phyloP scores from a whole-genome alignment of 2,888 invertebrate genomes.

The Macrosoma leucophasiata region DNA sequence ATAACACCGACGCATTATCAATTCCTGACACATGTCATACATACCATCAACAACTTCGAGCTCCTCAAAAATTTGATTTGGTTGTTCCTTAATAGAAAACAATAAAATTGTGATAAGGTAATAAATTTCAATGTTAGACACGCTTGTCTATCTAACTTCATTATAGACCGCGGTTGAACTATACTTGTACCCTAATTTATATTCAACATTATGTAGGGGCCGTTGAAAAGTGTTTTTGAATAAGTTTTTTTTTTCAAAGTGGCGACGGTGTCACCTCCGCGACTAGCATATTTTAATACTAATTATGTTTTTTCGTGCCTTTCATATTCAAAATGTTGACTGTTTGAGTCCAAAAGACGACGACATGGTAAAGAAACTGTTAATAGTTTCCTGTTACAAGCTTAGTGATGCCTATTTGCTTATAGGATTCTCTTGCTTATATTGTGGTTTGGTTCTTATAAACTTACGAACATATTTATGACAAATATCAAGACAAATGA shows the following conservation, averaged over 20 bases:
- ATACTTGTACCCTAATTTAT: slow-evolving; percentile 37
- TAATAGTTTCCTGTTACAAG: too few species aligned
- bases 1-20: too few species aligned
- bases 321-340: slow-evolving; percentile 13
- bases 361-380: too few species aligned
- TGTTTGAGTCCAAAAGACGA: too few species aligned
- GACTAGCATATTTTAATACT: slow-evolving; percentile 60
- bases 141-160: slow-evolving; percentile 43
- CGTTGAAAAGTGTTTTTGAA: slow-evolving; percentile 45
- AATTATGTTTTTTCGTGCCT: slow-evolving; percentile 41
- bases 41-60: too few species aligned
- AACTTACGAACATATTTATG: too few species aligned
- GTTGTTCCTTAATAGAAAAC: slow-evolving; percentile 54
- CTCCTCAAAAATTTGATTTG: slow-evolving; percentile 39
- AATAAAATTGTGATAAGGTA: slow-evolving; percentile 44
- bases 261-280: slow-evolving; percentile 44
- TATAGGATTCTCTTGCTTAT: too few species aligned
- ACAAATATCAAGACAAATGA: too few species aligned
- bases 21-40: too few species aligned
- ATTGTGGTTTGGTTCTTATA: too few species aligned
- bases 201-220: slow-evolving; percentile 53
- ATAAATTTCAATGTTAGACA: slow-evolving; percentile 52
- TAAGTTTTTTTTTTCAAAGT: slow-evolving; percentile 38
- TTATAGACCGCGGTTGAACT: slow-evolving; percentile 30
- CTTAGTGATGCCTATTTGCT: too few species aligned